Percentiles rank a stretch among this genome's conserved stretches.
These are phyloP conservation scores for Zaprionus bogoriensis DNA, from an alignment of 2,888 invertebrate species.

Conservation along the genomic window DNA sequence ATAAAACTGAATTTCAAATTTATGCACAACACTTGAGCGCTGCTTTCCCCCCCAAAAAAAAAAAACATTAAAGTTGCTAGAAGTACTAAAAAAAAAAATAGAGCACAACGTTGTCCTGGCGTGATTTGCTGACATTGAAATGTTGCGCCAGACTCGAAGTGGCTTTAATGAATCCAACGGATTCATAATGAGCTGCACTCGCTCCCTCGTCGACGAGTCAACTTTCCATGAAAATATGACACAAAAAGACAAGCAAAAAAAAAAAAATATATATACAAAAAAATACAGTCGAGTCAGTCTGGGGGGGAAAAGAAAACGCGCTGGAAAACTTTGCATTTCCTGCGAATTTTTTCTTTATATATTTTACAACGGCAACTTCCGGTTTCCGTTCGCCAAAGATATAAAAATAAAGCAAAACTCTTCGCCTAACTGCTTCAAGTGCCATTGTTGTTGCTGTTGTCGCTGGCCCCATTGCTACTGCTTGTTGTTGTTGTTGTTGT, in stretches of 20 bases:
- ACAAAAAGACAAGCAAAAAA: too few species aligned
- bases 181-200: constrained; percentile 23
- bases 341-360: constrained; percentile 62
- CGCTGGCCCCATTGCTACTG: constrained; percentile 9
- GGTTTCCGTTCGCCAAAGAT: constrained; percentile 59
- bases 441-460: constrained; percentile 21
- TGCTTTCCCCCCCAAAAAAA: background rate
- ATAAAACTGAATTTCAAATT: constrained; percentile 71
- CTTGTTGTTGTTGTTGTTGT: constrained; percentile 8
- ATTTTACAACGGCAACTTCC: constrained; percentile 74
- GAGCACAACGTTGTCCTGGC: constrained; percentile 9
- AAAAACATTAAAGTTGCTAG: background rate
- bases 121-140: constrained; percentile 64
- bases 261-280: too few species aligned
- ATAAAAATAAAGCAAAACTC: constrained; percentile 62
- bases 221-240: constrained; percentile 32
- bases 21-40: constrained; percentile 47
- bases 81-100: constrained; percentile 2
- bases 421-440: constrained; percentile 26
- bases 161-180: constrained; percentile 41
- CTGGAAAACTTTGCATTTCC: constrained; percentile 75
- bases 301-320: background rate
- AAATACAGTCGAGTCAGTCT: constrained; percentile 11
- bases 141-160: constrained; percentile 44
- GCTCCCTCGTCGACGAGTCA: constrained; percentile 14